These are phyloP conservation scores for Drosophila prosaltans DNA, from an alignment of 1,140 invertebrate genomes.

Conservation along the genomic window DNA sequence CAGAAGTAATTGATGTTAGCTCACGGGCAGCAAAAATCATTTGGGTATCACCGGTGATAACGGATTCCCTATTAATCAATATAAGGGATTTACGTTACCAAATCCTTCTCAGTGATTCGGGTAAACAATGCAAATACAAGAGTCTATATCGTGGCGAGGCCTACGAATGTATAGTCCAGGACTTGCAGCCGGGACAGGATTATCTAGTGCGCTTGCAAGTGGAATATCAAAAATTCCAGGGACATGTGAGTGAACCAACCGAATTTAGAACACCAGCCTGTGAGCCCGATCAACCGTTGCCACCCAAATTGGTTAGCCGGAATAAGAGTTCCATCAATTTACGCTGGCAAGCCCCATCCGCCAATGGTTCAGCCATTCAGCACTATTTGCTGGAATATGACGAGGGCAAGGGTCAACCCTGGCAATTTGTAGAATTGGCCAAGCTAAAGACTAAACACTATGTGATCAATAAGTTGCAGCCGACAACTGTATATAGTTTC, in stretches of 20 bases:
- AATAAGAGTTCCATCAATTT: constrained; percentile 86
- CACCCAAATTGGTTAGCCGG: constrained; percentile 86
- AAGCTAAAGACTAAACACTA: constrained; percentile 89
- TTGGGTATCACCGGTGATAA: constrained; percentile 88
- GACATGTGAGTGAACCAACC: constrained; percentile 84
- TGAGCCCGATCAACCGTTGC: constrained; percentile 86
- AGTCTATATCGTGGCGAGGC: constrained; percentile 90
- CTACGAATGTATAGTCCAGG: constrained; percentile 90
- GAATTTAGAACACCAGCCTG: constrained; percentile 87
- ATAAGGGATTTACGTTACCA: constrained; percentile 89
- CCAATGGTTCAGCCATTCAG: constrained; percentile 91
- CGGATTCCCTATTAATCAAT: constrained; percentile 84
- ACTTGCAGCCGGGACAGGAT: constrained; percentile 91
- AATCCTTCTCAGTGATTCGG: constrained; percentile 90
- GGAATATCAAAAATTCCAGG: constrained; percentile 84
- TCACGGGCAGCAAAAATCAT: constrained; percentile 90
- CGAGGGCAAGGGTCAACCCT: constrained; percentile 85
- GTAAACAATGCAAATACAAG: constrained; percentile 90
- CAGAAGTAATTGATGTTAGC: constrained; percentile 90
- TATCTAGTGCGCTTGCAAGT: constrained; percentile 90
- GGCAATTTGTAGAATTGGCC: constrained; percentile 88
- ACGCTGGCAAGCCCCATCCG: constrained; percentile 87
- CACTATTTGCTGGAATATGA: constrained; percentile 92
- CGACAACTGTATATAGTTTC: constrained; percentile 91
- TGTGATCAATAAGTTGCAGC: constrained; percentile 88